Base-by-base conservation (phyloP, 2,888 invertebrate genomes). In the Apodemia duryi region DNA sequence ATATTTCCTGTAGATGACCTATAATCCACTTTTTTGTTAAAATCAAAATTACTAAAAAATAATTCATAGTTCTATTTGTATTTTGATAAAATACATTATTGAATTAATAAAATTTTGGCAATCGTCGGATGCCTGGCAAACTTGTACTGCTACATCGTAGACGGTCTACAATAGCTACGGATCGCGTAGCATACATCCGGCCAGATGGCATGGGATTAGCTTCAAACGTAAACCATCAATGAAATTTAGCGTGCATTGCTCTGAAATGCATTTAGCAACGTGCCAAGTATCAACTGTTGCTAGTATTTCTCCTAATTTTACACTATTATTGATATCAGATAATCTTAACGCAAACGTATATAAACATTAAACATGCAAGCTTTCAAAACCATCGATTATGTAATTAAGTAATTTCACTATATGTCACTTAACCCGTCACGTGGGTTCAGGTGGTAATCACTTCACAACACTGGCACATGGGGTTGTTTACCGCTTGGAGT, bases 381-480 rank as follows among this genome's bases (percentile, higher is more conserved):
- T 70, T 72, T 69, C 70, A 63, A 70, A 69, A 77, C 73, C 74
- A 73, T 68, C 71, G 70, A 77, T 83, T 82, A 80, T 79, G 81
- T 82, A 78, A 80, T 80, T 76, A 78, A 77, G 79, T 81, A 82
- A 83, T 83, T 80, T 78, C 80, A 79, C 78, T 76, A 46, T 69
- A 72, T 72, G 71, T 68, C 65, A 69, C 54, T 54, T 54, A 54
- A 54, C 32, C 54, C 54, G 54, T 71, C 77, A 76, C 76, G 72
- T 75, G 75, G 72, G 66, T 69, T 61, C 64, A 66, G 68, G 67
- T 75, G 71, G 69, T 69, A 64, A 72, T 72, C 73, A 76, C 73
- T 74, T 72, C 79, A 80, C 80, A 76, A 75, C 79, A 81, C 77
- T 74, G 73, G 74, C 80, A 79, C 79, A 74, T 72, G 72, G 72